Conservation (phyloP, 2,113 vertebrate genomes). For the Microcebus tavaratra region DNA sequence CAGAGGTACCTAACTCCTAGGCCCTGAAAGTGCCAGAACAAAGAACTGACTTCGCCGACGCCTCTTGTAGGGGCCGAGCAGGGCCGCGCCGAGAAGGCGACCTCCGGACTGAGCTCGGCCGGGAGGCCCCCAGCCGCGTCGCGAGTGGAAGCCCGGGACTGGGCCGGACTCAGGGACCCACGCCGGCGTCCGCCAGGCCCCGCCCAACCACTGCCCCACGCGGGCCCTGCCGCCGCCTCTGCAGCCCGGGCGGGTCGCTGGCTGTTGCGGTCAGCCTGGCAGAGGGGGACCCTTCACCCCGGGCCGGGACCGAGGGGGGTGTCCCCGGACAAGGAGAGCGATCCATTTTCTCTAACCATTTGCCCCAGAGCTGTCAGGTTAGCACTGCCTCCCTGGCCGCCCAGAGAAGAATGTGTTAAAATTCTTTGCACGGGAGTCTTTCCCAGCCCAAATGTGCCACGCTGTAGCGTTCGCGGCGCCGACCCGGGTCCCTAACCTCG, state of each 20-base stretch:
- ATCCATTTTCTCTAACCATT: slow-evolving; percentile 50
- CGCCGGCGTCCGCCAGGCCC: neutral
- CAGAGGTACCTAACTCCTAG: neutral
- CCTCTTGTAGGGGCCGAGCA: neutral
- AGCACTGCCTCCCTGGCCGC: neutral
- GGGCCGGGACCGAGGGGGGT: neutral
- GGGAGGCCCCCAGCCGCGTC: neutral
- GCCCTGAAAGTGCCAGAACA: slow-evolving; percentile 22
- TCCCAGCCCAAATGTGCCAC: slow-evolving; percentile 6
- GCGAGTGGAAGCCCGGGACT: neutral
- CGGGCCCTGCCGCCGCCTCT: neutral
- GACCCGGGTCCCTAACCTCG: neutral
- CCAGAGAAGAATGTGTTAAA: slow-evolving; percentile 49
- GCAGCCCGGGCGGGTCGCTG: neutral
- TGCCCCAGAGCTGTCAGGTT: slow-evolving; percentile 36
- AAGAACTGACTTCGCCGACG: neutral
- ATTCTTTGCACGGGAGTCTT: neutral
- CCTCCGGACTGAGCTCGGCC: neutral
- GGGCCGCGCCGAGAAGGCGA: neutral
- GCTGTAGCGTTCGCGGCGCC: neutral
- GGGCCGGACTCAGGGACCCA: neutral
- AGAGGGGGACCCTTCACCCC: neutral
- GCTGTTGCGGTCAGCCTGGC: neutral
- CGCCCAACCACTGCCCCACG: neutral
- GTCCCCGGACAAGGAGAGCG: neutral